A percentile compares a stretch with the other conserved stretches of the same genome.
Conservation (phyloP, 2,888 invertebrate species). For the Lasioglossum marginatum region DNA sequence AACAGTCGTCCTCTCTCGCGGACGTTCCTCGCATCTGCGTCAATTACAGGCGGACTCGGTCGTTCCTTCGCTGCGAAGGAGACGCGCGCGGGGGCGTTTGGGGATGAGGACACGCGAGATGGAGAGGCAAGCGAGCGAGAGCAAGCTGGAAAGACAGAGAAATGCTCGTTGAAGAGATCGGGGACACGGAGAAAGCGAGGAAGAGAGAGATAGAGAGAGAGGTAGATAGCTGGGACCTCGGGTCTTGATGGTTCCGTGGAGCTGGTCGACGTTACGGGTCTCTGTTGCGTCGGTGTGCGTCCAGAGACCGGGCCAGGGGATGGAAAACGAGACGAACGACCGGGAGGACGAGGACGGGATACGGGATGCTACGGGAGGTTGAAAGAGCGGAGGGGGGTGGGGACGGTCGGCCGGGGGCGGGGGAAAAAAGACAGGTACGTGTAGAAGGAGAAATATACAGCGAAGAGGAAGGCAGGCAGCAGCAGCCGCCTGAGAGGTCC, state of each 20-base stretch:
- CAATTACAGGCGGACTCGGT: slow-evolving; percentile 63
- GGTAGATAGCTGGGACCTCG: slow-evolving; percentile 59
- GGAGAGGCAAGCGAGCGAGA: background rate
- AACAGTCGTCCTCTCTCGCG: background rate
- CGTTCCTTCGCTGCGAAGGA: slow-evolving; percentile 6
- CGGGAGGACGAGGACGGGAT: slow-evolving; percentile 37
- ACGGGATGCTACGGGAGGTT: slow-evolving; percentile 20
- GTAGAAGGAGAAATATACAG: slow-evolving; percentile 57
- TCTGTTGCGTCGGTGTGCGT: slow-evolving; percentile 47
- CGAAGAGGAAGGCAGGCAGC: slow-evolving; percentile 38
- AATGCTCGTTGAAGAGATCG: background rate
- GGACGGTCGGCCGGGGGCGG: slow-evolving; percentile 23
- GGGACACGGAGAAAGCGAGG: background rate
- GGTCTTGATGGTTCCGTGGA: slow-evolving; percentile 70
- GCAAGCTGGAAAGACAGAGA: background rate
- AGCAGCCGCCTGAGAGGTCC: slow-evolving; percentile 42
- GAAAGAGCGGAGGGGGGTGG: background rate
- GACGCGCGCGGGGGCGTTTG: background rate
- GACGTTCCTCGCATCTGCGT: slow-evolving; percentile 55
- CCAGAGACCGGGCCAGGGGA: slow-evolving; percentile 30
- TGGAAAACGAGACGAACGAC: slow-evolving; percentile 17
- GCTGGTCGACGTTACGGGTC: slow-evolving; percentile 67
- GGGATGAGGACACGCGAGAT: background rate
- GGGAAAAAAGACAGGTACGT: slow-evolving; percentile 53
- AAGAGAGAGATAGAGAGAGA: no score